Conservation (phyloP, 2,797 vertebrate species). For the Graptemys geographica region DNA sequence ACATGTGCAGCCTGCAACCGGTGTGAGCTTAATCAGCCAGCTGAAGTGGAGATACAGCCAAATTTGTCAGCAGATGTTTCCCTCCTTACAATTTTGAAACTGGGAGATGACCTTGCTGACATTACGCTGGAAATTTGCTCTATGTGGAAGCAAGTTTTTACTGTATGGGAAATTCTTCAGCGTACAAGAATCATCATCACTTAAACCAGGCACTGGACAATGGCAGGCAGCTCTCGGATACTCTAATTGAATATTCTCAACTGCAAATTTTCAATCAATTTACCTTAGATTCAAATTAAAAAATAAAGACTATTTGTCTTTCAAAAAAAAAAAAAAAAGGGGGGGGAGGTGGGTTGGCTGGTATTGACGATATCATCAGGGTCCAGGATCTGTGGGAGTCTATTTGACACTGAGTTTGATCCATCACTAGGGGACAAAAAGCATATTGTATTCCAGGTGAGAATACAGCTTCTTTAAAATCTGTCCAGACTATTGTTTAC, state of each 20-base stretch:
- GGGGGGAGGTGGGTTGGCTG: background rate
- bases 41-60: accelerated
- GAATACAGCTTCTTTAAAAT: background rate
- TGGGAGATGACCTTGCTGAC: background rate
- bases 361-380: background rate
- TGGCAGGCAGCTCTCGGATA: background rate
- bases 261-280: background rate
- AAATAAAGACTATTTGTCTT: background rate
- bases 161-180: background rate
- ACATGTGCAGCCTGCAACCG: background rate
- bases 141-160: background rate
- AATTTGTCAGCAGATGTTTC: background rate
- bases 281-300: background rate
- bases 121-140: background rate
- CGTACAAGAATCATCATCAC: background rate
- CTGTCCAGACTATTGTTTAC: background rate
- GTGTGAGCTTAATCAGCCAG: background rate
- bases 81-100: accelerated
- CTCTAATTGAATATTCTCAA: background rate
- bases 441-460: background rate
- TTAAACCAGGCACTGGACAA: background rate
- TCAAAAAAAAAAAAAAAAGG: background rate
- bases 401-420: slow-evolving; percentile 19
- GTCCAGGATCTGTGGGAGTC: background rate
- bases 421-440: slow-evolving; percentile 14